Conservation (phyloP, 2,113 vertebrate species). For the Catharus minimus region DNA sequence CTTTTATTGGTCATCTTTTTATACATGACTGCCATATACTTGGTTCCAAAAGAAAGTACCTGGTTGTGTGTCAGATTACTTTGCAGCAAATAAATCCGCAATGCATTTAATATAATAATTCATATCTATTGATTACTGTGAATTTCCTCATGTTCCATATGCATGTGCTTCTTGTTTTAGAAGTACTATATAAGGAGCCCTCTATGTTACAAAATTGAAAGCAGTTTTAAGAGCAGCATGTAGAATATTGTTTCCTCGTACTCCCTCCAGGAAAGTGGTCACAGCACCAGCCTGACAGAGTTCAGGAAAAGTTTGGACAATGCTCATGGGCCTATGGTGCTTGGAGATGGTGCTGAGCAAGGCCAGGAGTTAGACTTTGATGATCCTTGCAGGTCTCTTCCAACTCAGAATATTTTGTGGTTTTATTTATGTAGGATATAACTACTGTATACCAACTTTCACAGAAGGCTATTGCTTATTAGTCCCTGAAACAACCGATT, state of each 20-base stretch:
- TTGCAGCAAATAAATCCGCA: background rate
- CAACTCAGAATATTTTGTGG: background rate
- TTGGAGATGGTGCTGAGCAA: background rate
- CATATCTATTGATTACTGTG: background rate
- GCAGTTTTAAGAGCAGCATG: background rate
- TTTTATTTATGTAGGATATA: background rate
- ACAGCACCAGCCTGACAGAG: background rate
- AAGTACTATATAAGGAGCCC: background rate
- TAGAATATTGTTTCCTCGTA: background rate
- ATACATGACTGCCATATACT: background rate
- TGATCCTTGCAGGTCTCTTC: background rate
- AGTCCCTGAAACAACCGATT: background rate
- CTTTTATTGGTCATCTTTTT: background rate
- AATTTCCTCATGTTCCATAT: background rate
- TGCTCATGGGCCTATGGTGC: background rate
- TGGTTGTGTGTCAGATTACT: background rate
- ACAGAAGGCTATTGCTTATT: background rate
- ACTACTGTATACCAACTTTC: background rate
- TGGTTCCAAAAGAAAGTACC: background rate
- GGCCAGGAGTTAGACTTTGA: background rate
- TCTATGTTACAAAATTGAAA: background rate
- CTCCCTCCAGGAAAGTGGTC: background rate
- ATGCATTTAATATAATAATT: background rate
- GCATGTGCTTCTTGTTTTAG: background rate
- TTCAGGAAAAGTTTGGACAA: background rate